These are phyloP conservation scores for Monochamus alternatus DNA, from an alignment of 2,888 invertebrate species.

Conservation along the genomic window DNA sequence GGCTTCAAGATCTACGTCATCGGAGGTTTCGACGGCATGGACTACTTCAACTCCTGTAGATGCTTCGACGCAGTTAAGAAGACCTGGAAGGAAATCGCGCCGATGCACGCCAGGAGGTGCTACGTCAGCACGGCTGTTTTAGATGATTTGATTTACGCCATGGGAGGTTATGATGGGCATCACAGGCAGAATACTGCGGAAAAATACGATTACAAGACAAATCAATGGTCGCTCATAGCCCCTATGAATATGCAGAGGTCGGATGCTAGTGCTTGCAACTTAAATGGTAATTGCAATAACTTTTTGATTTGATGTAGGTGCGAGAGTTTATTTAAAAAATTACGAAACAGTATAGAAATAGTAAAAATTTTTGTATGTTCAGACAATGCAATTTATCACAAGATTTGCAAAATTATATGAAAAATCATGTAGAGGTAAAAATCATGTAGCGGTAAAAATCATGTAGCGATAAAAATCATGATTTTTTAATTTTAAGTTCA, in stretches of 20 bases:
- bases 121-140: slow-evolving; percentile 90
- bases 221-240: slow-evolving; percentile 91
- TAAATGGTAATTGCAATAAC: slow-evolving; percentile 76
- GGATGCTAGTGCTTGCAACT: slow-evolving; percentile 91
- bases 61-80: slow-evolving; percentile 91
- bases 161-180: slow-evolving; percentile 92
- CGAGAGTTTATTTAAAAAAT: no score
- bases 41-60: slow-evolving; percentile 63
- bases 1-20: slow-evolving; percentile 90
- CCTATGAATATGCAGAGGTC: slow-evolving; percentile 92
- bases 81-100: slow-evolving; percentile 89
- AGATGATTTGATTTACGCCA: slow-evolving; percentile 86
- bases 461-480: no score
- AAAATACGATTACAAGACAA: slow-evolving; percentile 85
- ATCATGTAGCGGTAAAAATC: no score
- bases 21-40: slow-evolving; percentile 88
- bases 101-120: slow-evolving; percentile 91
- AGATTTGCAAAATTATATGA: no score
- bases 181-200: slow-evolving; percentile 91
- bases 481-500: no score
- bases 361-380: no score
- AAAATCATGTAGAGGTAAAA: no score
- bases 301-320: background rate
- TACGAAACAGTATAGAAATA: no score
- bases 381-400: no score